Percentiles rank a stretch among this genome's conserved stretches.
These are phyloP conservation scores for Drosophila ohnishii DNA, from an alignment of 1,140 invertebrate species.

Conservation along the genomic window DNA sequence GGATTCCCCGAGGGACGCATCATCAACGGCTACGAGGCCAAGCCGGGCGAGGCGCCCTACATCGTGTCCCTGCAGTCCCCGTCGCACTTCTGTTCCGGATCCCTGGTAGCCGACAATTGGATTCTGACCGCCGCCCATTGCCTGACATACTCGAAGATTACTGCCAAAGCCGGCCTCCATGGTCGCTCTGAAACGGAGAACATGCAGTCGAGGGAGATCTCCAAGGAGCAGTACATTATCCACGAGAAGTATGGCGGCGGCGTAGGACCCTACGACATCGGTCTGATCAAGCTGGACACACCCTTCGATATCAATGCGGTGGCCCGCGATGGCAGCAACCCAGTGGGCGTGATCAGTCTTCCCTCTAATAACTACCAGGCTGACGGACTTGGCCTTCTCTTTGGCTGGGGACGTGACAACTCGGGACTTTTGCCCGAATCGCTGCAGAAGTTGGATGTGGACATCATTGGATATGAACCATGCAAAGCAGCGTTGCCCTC, in stretches of 20 bases:
- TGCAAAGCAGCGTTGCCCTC: conserved; percentile 50
- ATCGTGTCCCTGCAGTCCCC: conserved; percentile 68
- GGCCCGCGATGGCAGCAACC: conserved; percentile 69
- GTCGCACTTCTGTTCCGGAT: conserved; percentile 66
- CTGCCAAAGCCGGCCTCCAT: conserved; percentile 76
- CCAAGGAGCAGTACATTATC: conserved; percentile 53
- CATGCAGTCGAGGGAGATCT: conserved; percentile 35
- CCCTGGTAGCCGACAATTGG: conserved; percentile 17
- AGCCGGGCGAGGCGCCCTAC: conserved; percentile 66
- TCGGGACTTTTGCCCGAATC: conserved; percentile 60
- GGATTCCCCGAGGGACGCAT: conserved; percentile 79
- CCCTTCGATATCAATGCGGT: conserved; percentile 83
- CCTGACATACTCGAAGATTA: conserved; percentile 20
- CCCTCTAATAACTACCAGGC: conserved; percentile 73
- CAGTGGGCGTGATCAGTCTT: conserved; percentile 84
- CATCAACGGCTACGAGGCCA: conserved; percentile 73
- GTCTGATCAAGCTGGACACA: conserved; percentile 84
- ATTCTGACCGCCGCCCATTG: conserved; percentile 77
- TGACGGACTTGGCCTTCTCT: conserved; percentile 74
- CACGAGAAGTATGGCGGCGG: conserved; percentile 84
- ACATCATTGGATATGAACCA: conserved; percentile 67
- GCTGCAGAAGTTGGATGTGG: conserved; percentile 79
- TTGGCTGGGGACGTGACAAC: conserved; percentile 84
- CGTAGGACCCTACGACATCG: conserved; percentile 86
- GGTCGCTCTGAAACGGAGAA: conserved; percentile 59